phyloP scores from a whole-genome alignment of 2,888 invertebrate species.

The Eupithecia vulgata region DNA sequence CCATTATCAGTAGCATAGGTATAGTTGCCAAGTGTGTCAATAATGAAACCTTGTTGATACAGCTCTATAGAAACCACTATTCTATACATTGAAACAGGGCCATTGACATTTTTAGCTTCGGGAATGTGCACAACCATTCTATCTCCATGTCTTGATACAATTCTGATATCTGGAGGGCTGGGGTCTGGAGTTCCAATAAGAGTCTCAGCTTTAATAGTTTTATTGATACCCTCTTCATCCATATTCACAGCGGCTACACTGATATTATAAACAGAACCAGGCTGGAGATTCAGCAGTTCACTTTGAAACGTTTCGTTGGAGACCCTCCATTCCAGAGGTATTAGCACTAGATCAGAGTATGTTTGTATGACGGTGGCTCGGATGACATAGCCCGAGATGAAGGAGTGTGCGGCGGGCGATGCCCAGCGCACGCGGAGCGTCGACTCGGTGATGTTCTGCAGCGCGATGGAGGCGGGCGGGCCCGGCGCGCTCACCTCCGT shows the following conservation, averaged over 20 bases:
- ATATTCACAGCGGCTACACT: constrained; percentile 87
- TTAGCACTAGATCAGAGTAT: constrained; percentile 79
- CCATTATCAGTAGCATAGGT: constrained; percentile 87
- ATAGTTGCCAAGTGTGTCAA: constrained; percentile 86
- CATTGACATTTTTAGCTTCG: constrained; percentile 89
- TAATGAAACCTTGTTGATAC: constrained; percentile 85
- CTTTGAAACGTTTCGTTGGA: constrained; percentile 84
- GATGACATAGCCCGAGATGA: constrained; percentile 83
- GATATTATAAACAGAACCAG: constrained; percentile 90
- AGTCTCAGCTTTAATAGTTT: constrained; percentile 86
- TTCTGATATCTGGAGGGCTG: constrained; percentile 87
- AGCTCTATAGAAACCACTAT: constrained; percentile 89
- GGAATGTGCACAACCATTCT: constrained; percentile 87
- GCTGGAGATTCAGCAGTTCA: constrained; percentile 86
- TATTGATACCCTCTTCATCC: constrained; percentile 84
- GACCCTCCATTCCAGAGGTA: constrained; percentile 83
- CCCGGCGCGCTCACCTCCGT: constrained; percentile 87
- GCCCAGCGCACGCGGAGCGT: constrained; percentile 85
- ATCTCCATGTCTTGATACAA: constrained; percentile 85
- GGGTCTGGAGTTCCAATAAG: constrained; percentile 89
- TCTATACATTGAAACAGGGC: constrained; percentile 90
- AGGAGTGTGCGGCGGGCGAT: constrained; percentile 80
- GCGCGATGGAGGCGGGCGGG: constrained; percentile 86
- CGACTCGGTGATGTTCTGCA: constrained; percentile 85
- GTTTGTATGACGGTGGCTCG: constrained; percentile 82